Evolutionary conservation across 2,113 vertebrate genomes (phyloP), one percentile per base, ranked within the genome.

Genomic region (Crypturellus undulatus): DNA sequence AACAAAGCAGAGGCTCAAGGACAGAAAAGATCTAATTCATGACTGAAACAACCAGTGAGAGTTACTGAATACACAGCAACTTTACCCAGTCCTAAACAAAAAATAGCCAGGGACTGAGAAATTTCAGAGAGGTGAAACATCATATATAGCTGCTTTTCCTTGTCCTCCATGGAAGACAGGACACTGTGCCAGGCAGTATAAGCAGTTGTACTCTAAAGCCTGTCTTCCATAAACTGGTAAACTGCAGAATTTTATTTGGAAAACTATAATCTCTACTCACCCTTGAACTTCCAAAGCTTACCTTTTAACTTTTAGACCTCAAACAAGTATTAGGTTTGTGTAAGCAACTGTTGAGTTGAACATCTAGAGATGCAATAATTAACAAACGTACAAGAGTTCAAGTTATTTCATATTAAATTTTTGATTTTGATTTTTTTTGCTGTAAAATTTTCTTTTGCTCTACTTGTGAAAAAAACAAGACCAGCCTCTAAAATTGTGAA

Each of bases 61-160:
- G 49, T 69, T 77, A 94, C 64, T 88, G 86, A 94, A 92, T 92
- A 88, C 79, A 85, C 6, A 82, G 64, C 63, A 82, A 79, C 19
- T 52, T 83, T 14, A 73, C 69, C 18, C 54, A 95, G 59, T 36
- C 42, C 62, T 84, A 45, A 73, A 79, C 10, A 89, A 75, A 94
- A 91, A 79, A 47, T 0, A 54, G 26, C 28, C 13, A 90, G 62
- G 89, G 14, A 68, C 42, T 56, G 36, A 3, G 11, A 85, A 93
- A 82, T 32, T 64, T 85, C 79, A 59, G 45, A 59, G 45, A 43
- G 54, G 58, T 56, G 58, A 82, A 42, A 20, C 69, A 85, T 34
- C 45, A 75, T 45, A 79, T 21, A 84, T 1, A 10, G 9, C 65
- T 84, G 36, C 20, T 45, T 69, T 54, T 19, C 36, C 49, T 47